A percentile compares a stretch with the other conserved stretches of the same genome.
Conservation (phyloP, 2,888 invertebrate genomes). For the Microctonus brassicae region DNA sequence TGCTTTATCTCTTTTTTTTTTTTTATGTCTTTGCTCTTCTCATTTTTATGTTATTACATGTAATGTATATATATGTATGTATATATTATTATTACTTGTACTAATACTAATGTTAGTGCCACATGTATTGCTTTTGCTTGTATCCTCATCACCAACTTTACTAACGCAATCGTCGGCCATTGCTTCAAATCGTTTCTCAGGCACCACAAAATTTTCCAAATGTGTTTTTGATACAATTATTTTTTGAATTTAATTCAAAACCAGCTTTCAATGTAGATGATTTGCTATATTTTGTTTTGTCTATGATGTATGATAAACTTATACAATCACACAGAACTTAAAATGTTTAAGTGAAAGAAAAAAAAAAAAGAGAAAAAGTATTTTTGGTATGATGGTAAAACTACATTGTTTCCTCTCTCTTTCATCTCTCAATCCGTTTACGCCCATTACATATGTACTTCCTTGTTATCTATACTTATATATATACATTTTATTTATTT, state of each 20-base stretch:
- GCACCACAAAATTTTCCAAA: neutral
- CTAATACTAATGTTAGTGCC: too few species aligned
- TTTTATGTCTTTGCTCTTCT: too few species aligned
- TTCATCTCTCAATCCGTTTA: constrained; percentile 9
- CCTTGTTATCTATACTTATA: neutral
- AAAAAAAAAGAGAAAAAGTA: neutral
- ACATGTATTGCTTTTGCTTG: neutral
- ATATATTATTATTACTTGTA: too few species aligned
- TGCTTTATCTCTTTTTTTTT: too few species aligned
- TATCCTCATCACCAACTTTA: neutral
- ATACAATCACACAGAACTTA: too few species aligned
- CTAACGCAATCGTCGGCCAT: constrained; percentile 60
- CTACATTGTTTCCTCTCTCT: neutral
- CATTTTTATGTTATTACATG: too few species aligned
- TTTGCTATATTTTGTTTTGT: too few species aligned
- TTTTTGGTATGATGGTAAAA: neutral
- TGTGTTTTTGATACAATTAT: neutral
- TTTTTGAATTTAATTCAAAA: too few species aligned
- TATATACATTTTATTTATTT: neutral
- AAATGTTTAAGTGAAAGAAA: too few species aligned
- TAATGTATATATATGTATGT: too few species aligned
- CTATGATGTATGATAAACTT: too few species aligned
- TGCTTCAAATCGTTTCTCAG: constrained; percentile 54
- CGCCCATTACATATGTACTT: constrained; percentile 18
- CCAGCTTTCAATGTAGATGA: too few species aligned